Evolutionary conservation across 2,113 vertebrate species (phyloP), one percentile per base, ranked within the genome.

Genomic region (Megaleporinus macrocephalus): DNA sequence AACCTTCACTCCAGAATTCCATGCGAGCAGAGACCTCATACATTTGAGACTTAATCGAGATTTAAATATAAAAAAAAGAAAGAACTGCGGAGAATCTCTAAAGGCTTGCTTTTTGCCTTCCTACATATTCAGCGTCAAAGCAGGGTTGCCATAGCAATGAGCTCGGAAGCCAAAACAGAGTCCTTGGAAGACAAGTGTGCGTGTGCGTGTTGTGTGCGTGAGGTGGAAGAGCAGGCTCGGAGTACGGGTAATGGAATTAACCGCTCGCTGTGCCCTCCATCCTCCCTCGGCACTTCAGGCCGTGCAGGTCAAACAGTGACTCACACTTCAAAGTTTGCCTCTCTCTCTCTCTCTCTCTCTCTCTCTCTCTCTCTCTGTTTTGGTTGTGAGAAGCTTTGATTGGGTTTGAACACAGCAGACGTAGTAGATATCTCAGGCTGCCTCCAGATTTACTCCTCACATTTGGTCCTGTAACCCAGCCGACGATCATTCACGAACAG

Each of bases 51-150:
- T 55, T 57, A 57, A 57, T 57, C 53, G 18, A 57, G 53, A n/a
- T 7, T 16, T 15, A 47, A 70, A 29, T 18, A n/a, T n/a, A n/a
- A n/a, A n/a, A n/a, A n/a, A n/a, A n/a, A n/a, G n/a, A 49, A 69
- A 70, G 29, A 36, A 76, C 79, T 76, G 73, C 55, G 47, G 44
- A 26, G 89, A 87, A 90, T 91, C 93, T 94, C 90, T 91, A 86
- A 85, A 84, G 86, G 89, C 87, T 91, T 87, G 91, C 86, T 90
- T 87, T 86, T 83, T 86, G 90, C 89, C 92, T 91, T 93, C 93
- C 92, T 94, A 93, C 92, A 92, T 92, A 93, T 89, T 87, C 85
- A 89, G 87, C 90, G 91, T 94, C 93, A 91, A 94, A 94, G 89
- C 87, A 78, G 85, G 90, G 94, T 95, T 92, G 91, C 89, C 92